Conservation (phyloP, 2,797 vertebrate genomes). For the Poecilia wingei region DNA sequence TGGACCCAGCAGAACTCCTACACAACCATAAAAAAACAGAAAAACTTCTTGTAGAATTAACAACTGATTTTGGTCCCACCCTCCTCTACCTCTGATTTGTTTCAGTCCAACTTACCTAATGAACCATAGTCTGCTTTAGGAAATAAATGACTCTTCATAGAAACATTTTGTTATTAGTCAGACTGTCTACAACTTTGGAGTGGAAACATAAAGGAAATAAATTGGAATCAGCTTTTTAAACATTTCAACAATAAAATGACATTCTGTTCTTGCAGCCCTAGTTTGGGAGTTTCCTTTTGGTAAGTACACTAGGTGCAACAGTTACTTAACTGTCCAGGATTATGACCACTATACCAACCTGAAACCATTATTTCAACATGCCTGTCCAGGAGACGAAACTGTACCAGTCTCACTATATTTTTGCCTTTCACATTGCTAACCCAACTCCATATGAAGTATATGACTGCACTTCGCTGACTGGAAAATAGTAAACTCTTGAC, state of each 20-base stretch:
- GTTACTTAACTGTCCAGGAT: neutral
- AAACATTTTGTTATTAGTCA: neutral
- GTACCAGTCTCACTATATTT: neutral
- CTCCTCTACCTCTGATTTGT: neutral
- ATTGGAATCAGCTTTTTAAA: neutral
- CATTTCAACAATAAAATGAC: too few species aligned
- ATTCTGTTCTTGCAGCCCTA: neutral
- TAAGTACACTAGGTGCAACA: neutral
- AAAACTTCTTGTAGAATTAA: neutral
- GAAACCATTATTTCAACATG: neutral
- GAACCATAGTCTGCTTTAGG: neutral
- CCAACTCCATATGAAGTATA: neutral
- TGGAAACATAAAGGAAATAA: neutral
- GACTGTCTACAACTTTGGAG: neutral
- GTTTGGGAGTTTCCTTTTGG: neutral
- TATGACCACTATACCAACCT: neutral
- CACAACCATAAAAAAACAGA: conserved; percentile 3
- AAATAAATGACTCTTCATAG: neutral
- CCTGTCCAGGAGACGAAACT: neutral
- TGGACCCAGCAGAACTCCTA: conserved; percentile 92
- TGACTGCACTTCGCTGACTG: neutral
- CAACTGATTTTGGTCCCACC: neutral
- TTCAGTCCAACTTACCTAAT: neutral
- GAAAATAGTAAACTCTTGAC: neutral
- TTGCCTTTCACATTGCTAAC: neutral